phyloP scores from a whole-genome alignment of 2,113 vertebrate genomes.

The Oenanthe oenanthe region DNA sequence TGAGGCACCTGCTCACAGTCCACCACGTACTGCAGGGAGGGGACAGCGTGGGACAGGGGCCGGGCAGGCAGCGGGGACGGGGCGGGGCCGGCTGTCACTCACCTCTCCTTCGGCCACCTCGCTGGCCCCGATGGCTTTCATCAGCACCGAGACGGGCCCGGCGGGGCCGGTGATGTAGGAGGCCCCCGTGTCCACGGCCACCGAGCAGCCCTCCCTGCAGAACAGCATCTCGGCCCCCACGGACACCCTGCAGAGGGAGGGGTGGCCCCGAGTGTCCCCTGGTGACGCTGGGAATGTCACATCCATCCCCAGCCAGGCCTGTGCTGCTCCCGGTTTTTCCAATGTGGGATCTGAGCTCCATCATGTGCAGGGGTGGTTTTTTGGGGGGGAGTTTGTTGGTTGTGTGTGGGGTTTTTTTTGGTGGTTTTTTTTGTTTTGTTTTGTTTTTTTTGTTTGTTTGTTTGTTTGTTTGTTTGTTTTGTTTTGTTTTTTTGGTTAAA shows the following conservation, averaged over 20 bases:
- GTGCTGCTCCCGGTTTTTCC: background rate
- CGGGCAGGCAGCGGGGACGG: accelerated
- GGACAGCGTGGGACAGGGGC: background rate
- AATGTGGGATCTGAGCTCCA: background rate
- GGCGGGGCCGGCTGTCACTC: background rate
- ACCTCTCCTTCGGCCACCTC: constrained; percentile 84
- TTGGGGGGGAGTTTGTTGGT: background rate
- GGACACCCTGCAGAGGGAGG: constrained; percentile 78
- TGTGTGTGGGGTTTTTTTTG: too few species aligned
- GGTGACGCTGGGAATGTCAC: background rate
- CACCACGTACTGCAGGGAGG: constrained; percentile 82
- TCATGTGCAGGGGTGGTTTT: background rate
- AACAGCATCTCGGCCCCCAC: constrained; percentile 82
- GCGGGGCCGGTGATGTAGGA: constrained; percentile 93
- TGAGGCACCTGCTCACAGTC: constrained; percentile 84
- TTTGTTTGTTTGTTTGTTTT: background rate
- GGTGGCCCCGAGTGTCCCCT: background rate
- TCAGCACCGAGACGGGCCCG: constrained; percentile 82
- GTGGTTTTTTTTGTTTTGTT: background rate
- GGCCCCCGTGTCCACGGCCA: constrained; percentile 89
- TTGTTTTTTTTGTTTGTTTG: too few species aligned
- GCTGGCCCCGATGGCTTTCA: constrained; percentile 86
- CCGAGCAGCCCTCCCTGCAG: constrained; percentile 87
- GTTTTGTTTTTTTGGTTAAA: background rate
- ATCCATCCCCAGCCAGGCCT: accelerated